A percentile compares a stretch with the other conserved stretches of the same genome.
These are phyloP conservation scores for Cheilosia grossa DNA, from an alignment of 2,888 invertebrate genomes.

Conservation along the genomic window DNA sequence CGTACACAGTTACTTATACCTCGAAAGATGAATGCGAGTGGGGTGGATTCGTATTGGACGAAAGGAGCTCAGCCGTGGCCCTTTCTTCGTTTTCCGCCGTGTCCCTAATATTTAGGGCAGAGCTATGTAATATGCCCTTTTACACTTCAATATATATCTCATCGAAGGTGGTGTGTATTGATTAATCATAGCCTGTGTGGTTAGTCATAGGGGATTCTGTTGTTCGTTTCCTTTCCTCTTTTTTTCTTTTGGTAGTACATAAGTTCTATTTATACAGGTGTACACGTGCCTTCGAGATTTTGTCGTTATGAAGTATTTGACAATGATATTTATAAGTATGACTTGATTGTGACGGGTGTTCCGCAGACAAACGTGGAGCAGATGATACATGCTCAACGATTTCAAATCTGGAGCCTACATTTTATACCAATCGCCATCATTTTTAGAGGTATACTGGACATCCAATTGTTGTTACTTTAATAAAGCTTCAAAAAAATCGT, in stretches of 20 bases:
- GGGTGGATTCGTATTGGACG: conserved; percentile 5
- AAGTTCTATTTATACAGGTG: neutral
- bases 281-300: neutral
- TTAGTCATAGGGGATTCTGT: neutral
- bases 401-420: no score
- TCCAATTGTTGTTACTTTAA: no score
- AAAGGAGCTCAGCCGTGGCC: neutral
- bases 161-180: conserved; percentile 6
- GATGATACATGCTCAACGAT: no score
- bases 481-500: no score
- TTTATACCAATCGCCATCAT: no score
- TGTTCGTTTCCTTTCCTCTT: neutral
- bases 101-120: neutral
- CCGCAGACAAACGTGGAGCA: no score
- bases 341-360: neutral
- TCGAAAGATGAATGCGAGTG: neutral
- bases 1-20: neutral
- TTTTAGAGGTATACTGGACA: no score
- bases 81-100: neutral
- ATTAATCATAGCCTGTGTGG: conserved; percentile 7
- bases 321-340: neutral
- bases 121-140: neutral
- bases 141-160: neutral
- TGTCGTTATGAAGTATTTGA: neutral
- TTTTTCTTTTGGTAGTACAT: neutral